Evolutionary conservation across 2,797 vertebrate species (phyloP).

Genomic region (Danionella dracula): DNA sequence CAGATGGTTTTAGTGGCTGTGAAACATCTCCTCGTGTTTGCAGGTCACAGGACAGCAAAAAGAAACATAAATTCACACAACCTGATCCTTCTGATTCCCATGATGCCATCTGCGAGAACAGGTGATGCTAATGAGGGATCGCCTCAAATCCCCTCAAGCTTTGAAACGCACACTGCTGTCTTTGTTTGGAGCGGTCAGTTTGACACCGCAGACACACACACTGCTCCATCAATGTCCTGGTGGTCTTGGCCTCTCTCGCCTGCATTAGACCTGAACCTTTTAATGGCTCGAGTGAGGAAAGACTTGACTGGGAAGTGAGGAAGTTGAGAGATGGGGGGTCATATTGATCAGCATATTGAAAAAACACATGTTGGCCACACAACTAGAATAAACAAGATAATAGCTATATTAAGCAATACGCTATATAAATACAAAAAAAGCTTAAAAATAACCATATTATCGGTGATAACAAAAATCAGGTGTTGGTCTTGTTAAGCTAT

Average conservation of each 20-base stretch:
- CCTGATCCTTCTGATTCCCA: slow-evolving; percentile 59
- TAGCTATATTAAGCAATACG: too few relatives aligned
- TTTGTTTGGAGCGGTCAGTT: slow-evolving; percentile 64
- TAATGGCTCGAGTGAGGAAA: slow-evolving; percentile 30
- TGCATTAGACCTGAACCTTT: slow-evolving; percentile 4
- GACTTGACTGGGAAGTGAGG: slow-evolving; percentile 38
- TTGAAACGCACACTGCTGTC: slow-evolving; percentile 58
- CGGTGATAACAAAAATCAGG: too few relatives aligned
- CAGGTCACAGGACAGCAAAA: slow-evolving; percentile 28
- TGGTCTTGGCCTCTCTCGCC: slow-evolving; percentile 59
- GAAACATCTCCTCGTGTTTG: slow-evolving; percentile 31
- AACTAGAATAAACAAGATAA: not conserved
- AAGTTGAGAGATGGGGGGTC: slow-evolving; percentile 43
- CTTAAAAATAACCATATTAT: too few relatives aligned
- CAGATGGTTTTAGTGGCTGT: not conserved
- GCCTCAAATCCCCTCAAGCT: slow-evolving; percentile 24
- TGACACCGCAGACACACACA: slow-evolving; percentile 47
- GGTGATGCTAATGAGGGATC: slow-evolving; percentile 75
- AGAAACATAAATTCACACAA: slow-evolving; percentile 51
- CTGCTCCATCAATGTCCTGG: slow-evolving; percentile 36
- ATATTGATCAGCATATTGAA: slow-evolving; percentile 59
- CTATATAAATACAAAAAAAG: too few relatives aligned
- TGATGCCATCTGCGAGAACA: slow-evolving; percentile 72
- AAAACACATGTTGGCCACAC: slow-evolving; percentile 39
- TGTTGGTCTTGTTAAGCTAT: too few relatives aligned